These are phyloP conservation scores for Notechis scutatus DNA, from an alignment of 2,113 vertebrate genomes.

Conservation along the genomic window DNA sequence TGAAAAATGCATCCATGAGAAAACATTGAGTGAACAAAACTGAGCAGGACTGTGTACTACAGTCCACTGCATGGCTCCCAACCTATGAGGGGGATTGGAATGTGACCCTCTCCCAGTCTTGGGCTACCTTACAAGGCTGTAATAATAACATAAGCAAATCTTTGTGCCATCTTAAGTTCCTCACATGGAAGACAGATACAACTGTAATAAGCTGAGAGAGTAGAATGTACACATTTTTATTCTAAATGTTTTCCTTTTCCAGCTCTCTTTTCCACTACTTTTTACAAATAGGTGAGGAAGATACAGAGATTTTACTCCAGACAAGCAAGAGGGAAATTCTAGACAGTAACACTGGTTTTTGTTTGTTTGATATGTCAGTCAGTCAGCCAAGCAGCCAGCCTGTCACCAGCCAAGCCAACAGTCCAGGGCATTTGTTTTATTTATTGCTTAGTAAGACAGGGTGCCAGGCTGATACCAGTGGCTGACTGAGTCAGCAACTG, in stretches of 20 bases:
- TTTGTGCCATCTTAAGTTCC: not conserved
- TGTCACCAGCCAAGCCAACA: slow-evolving; percentile 5
- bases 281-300: not conserved
- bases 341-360: slow-evolving; percentile 22
- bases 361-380: slow-evolving; percentile 36
- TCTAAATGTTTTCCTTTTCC: not conserved
- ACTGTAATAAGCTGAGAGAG: not conserved
- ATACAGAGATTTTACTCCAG: not conserved
- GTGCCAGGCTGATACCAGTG: slow-evolving; percentile 53
- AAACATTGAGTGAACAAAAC: not conserved
- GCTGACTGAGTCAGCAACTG: slow-evolving; percentile 49
- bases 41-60: not conserved
- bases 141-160: not conserved
- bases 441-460: slow-evolving; percentile 43
- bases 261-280: not conserved
- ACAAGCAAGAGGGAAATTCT: slow-evolving; percentile 1
- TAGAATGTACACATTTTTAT: not conserved
- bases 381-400: slow-evolving; percentile 8
- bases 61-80: not conserved
- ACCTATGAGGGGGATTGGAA: not conserved
- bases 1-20: not conserved
- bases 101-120: not conserved
- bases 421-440: slow-evolving; percentile 32
- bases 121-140: not conserved
- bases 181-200: not conserved